These are phyloP conservation scores for Eutolmus rufibarbis DNA, from an alignment of 2,888 invertebrate species.

Conservation along the genomic window DNA sequence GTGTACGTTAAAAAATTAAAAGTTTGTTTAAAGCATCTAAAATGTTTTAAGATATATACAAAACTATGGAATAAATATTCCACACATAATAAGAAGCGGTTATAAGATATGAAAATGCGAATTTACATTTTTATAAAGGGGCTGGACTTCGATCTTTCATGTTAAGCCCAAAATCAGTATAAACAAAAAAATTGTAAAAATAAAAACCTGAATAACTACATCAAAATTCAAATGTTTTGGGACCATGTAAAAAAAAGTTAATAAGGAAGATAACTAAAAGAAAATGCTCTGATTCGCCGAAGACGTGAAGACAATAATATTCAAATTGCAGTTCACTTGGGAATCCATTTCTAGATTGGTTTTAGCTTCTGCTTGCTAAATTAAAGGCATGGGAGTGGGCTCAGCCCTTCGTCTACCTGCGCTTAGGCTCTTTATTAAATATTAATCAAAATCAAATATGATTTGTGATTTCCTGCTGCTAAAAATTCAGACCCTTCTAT, in stretches of 20 bases:
- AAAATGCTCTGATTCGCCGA: not conserved
- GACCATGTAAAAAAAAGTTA: not conserved
- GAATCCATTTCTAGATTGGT: not conserved
- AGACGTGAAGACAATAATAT: not conserved
- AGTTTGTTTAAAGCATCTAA: too few species aligned
- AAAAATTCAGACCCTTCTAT: constrained; percentile 25
- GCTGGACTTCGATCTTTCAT: too few species aligned
- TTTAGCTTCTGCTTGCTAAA: not conserved
- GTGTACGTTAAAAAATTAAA: too few species aligned
- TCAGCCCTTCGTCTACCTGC: constrained; percentile 2
- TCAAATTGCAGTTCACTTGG: not conserved
- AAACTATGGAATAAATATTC: too few species aligned
- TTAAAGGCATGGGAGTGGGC: not conserved
- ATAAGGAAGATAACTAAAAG: not conserved
- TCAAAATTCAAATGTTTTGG: not conserved
- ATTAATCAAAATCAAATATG: constrained; percentile 59
- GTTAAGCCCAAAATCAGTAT: too few species aligned
- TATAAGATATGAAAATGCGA: not conserved
- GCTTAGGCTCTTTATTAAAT: constrained; percentile 52
- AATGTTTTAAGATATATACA: too few species aligned
- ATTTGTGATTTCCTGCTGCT: constrained; percentile 60
- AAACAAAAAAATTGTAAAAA: too few species aligned
- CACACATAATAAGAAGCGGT: too few species aligned
- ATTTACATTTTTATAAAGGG: not conserved
- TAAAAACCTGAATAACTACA: not conserved